phyloP scores from a whole-genome alignment of 2,888 invertebrate genomes.

The Scaptomyza tumidula region DNA sequence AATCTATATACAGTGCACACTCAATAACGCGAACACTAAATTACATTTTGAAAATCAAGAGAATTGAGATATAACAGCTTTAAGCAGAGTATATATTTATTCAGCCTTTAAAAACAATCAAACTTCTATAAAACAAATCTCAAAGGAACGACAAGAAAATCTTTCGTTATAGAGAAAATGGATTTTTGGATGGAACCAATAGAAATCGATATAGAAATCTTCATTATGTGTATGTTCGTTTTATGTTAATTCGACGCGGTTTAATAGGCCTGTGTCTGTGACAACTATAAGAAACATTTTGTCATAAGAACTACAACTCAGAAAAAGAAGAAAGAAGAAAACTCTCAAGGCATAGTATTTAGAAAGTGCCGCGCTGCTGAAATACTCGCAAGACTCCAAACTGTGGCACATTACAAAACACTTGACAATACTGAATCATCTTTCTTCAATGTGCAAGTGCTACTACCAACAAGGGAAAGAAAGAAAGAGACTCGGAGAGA shows the following conservation, averaged over 20 bases:
- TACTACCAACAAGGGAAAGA: background rate
- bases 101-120: no score
- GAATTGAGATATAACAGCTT: no score
- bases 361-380: slow-evolving; percentile 31
- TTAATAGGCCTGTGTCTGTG: no score
- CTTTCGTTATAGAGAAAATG: no score
- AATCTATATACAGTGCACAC: background rate
- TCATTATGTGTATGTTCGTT: no score
- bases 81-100: no score
- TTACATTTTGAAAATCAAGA: background rate
- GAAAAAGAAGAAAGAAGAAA: background rate
- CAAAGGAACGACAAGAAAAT: no score
- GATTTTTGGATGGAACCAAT: no score
- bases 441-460: slow-evolving; percentile 21
- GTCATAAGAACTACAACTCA: background rate
- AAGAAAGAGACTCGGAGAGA: background rate
- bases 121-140: no score
- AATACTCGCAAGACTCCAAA: background rate
- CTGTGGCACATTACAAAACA: slow-evolving; percentile 11
- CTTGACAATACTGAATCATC: slow-evolving; percentile 35
- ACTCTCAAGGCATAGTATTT: slow-evolving; percentile 2
- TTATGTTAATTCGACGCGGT: no score
- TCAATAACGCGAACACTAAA: background rate
- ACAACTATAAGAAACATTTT: no score
- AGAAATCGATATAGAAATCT: no score